Percentiles rank a stretch among this genome's conserved stretches.
Conservation (phyloP, 2,113 vertebrate species). For the Panthera tigris region DNA sequence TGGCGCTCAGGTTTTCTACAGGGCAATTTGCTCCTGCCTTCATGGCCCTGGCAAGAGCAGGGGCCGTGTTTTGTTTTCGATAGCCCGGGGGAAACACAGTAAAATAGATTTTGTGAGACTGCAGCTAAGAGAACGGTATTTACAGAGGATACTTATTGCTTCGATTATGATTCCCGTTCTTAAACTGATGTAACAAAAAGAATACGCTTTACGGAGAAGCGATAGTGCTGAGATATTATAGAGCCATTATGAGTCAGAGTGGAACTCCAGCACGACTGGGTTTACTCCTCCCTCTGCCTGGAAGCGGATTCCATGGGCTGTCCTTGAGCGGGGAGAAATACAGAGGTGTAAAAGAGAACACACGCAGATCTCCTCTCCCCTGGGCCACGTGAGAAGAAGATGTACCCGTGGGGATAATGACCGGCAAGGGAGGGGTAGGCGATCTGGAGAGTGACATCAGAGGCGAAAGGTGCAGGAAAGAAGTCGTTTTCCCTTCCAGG, state of each 20-base stretch:
- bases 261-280: constrained; percentile 66
- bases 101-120: constrained; percentile 70
- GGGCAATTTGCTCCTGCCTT: constrained; percentile 36
- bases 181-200: constrained; percentile 70
- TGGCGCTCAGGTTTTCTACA: constrained; percentile 27
- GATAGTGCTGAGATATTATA: constrained; percentile 48
- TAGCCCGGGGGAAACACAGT: constrained; percentile 59
- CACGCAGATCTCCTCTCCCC: constrained; percentile 32
- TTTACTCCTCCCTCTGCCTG: constrained; percentile 53
- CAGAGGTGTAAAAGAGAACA: constrained; percentile 59
- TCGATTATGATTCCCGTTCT: constrained; percentile 79
- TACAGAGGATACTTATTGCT: constrained; percentile 76
- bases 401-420: not conserved
- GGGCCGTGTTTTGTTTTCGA: constrained; percentile 17
- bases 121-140: constrained; percentile 72
- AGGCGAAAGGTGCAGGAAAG: not conserved
- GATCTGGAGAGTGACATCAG: not conserved
- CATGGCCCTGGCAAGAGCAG: constrained; percentile 38
- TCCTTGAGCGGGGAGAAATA: constrained; percentile 41
- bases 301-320: constrained; percentile 53
- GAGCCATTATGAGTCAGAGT: constrained; percentile 74
- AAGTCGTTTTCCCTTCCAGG: not conserved
- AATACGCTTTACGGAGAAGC: constrained; percentile 30
- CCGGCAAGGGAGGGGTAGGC: fast-evolving
- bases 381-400: not conserved